phyloP scores from a whole-genome alignment of 2,888 invertebrate genomes.

The Odontothrips loti region DNA sequence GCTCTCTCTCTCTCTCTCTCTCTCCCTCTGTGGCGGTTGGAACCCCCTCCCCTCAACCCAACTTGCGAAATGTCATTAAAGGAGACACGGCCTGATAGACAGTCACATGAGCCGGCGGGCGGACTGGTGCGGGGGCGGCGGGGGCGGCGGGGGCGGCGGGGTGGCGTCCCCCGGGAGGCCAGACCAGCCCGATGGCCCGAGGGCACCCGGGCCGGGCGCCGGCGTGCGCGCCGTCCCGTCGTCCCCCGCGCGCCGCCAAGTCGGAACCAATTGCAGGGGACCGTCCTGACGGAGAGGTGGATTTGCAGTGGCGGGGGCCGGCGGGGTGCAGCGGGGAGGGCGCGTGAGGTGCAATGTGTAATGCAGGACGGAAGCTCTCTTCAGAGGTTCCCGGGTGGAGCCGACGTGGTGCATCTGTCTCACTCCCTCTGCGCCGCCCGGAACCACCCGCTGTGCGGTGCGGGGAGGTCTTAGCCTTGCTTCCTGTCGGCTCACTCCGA shows the following conservation, averaged over 20 bases:
- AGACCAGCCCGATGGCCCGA: neutral
- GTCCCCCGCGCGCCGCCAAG: slow-evolving; percentile 5
- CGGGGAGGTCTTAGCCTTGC: too few species aligned
- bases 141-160: neutral
- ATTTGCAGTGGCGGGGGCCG: neutral
- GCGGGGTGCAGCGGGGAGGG: neutral
- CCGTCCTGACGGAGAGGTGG: slow-evolving; percentile 10
- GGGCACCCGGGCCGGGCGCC: neutral
- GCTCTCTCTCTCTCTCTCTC: neutral
- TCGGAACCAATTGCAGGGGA: slow-evolving; percentile 16
- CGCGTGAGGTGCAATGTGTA: neutral
- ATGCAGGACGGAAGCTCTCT: too few species aligned
- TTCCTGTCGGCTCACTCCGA: too few species aligned
- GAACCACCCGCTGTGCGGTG: too few species aligned
- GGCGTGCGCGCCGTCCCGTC: neutral
- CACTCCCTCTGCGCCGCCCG: too few species aligned
- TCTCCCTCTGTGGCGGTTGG: neutral
- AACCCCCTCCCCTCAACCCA: neutral
- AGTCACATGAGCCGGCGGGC: slow-evolving; percentile 18
- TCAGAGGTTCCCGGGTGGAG: too few species aligned
- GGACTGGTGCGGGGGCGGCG: neutral
- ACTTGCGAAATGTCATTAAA: slow-evolving; percentile 25
- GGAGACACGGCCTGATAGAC: slow-evolving; percentile 24
- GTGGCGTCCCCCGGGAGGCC: slow-evolving; percentile 4
- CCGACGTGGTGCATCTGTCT: too few species aligned